phyloP scores from a whole-genome alignment of 2,113 vertebrate species.

The Brachionichthys hirsutus region DNA sequence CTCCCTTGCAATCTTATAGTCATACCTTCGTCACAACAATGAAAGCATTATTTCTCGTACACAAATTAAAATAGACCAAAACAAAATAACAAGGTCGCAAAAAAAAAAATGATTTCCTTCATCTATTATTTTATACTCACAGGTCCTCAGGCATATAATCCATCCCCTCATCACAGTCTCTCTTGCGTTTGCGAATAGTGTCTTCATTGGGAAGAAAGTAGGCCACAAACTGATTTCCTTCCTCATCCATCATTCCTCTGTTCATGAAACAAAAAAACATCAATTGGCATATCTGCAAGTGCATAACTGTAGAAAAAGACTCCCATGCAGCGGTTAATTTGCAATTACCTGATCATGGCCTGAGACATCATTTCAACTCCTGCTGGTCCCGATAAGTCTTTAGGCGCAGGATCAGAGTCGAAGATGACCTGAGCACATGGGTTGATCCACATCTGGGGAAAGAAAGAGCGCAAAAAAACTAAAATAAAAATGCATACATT shows the following conservation, averaged over 20 bases:
- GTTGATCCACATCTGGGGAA: constrained; percentile 92
- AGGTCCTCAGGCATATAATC: constrained; percentile 91
- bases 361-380: constrained; percentile 95
- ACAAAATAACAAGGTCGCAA: background rate
- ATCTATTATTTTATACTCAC: constrained; percentile 64
- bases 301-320: background rate
- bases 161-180: constrained; percentile 87
- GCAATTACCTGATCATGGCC: constrained; percentile 89
- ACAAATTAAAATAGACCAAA: background rate
- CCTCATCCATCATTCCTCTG: constrained; percentile 98
- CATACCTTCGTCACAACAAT: constrained; percentile 78
- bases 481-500: too few species aligned
- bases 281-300: background rate
- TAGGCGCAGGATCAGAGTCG: constrained; percentile 92
- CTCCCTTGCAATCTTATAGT: constrained; percentile 94
- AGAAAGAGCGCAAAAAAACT: background rate
- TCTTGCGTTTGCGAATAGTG: constrained; percentile 89
- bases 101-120: too few species aligned
- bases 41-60: background rate
- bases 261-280: background rate
- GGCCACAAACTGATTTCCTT: constrained; percentile 96
- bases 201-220: constrained; percentile 93
- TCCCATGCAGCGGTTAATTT: background rate
- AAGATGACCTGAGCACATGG: constrained; percentile 96
- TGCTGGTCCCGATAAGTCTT: constrained; percentile 81